A percentile compares a stretch with the other conserved stretches of the same genome.
Evolutionary conservation across 2,888 invertebrate species (phyloP).

Genomic region (Cactoblastis cactorum): DNA sequence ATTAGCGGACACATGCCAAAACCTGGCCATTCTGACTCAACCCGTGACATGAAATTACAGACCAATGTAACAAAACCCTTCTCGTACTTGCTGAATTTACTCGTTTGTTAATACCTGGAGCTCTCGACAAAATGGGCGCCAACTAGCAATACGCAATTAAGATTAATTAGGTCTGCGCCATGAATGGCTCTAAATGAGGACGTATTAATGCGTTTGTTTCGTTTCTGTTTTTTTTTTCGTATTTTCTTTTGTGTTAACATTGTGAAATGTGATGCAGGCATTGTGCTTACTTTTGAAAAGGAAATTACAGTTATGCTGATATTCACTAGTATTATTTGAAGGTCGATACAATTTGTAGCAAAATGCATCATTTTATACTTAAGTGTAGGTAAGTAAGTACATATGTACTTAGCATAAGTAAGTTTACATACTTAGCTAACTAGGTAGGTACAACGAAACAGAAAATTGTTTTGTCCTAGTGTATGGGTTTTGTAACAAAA

Average conservation of each 20-base stretch:
- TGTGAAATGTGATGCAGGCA: not conserved
- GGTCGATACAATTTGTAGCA: too few species aligned
- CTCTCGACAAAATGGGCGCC: not conserved
- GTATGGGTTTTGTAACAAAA: too few species aligned
- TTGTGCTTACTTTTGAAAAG: not conserved
- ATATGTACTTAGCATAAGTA: too few species aligned
- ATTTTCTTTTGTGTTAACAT: conserved; percentile 15
- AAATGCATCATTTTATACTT: too few species aligned
- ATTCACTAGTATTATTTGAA: not conserved
- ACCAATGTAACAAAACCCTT: conserved; percentile 30
- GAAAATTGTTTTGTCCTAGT: too few species aligned
- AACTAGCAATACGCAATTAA: conserved; percentile 38
- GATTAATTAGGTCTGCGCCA: conserved; percentile 44
- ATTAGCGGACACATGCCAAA: conserved; percentile 60
- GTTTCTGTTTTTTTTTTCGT: conserved; percentile 11
- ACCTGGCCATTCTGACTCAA: conserved; percentile 48
- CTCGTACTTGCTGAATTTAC: not conserved
- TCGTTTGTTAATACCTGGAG: conserved; percentile 13
- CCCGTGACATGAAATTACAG: conserved; percentile 36
- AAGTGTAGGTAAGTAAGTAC: too few species aligned
- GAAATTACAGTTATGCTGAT: not conserved
- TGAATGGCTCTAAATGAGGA: conserved; percentile 27
- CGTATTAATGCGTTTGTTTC: conserved; percentile 24
- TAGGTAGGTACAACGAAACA: too few species aligned
- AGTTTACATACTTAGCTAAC: too few species aligned